Conservation (phyloP, 2,113 vertebrate genomes). For the Otis tarda region DNA sequence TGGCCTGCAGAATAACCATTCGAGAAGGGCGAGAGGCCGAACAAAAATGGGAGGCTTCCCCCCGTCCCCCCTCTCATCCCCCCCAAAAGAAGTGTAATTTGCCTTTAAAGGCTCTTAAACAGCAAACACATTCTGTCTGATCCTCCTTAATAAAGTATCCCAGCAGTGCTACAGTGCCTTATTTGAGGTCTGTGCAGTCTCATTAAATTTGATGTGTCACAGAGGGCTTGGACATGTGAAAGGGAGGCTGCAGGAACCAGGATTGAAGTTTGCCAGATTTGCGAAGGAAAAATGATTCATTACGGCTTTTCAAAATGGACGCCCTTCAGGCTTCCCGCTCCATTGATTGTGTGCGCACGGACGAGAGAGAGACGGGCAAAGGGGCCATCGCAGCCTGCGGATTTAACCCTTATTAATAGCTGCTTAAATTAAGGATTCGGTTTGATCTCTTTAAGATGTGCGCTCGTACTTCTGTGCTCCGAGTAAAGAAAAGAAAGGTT, state of each 20-base stretch:
- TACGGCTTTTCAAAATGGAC: constrained; percentile 71
- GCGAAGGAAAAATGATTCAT: constrained; percentile 73
- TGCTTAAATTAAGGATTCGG: constrained; percentile 70
- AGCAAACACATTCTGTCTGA: constrained; percentile 68
- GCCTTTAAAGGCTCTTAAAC: constrained; percentile 71
- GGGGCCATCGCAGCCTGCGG: constrained; percentile 54
- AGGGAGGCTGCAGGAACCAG: constrained; percentile 72
- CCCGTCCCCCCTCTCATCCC: neutral
- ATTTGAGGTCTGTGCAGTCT: constrained; percentile 77
- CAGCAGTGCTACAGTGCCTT: constrained; percentile 67
- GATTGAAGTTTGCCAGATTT: constrained; percentile 74
- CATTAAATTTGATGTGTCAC: constrained; percentile 81
- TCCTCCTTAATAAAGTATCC: constrained; percentile 74
- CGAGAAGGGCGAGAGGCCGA: neutral
- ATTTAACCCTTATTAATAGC: constrained; percentile 79
- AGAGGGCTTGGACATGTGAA: constrained; percentile 74
- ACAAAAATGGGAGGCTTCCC: constrained; percentile 38
- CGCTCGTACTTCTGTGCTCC: neutral
- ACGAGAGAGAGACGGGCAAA: constrained; percentile 6
- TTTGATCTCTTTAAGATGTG: constrained; percentile 62
- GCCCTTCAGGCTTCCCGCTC: constrained; percentile 73
- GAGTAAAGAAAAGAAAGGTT: constrained; percentile 14
- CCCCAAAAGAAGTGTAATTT: constrained; percentile 58
- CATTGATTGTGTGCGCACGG: constrained; percentile 13
- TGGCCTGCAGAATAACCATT: constrained; percentile 11